Evolutionary conservation across 2,113 vertebrate genomes (phyloP).

Genomic region (Cinclus cinclus): DNA sequence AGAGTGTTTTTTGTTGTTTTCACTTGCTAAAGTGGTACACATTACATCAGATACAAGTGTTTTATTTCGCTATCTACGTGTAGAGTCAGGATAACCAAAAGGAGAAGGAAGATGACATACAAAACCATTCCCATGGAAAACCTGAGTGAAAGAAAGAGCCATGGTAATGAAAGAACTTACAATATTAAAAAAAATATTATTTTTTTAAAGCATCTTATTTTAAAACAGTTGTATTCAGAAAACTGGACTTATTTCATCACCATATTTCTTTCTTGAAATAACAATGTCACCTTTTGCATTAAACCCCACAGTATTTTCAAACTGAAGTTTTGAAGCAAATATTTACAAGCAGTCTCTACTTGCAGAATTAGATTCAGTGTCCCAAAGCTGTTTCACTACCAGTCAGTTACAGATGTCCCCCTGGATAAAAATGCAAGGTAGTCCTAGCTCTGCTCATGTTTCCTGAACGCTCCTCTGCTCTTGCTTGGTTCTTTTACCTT

Average conservation of each 20-base stretch:
- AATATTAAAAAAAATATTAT: not conserved
- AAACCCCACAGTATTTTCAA: not conserved
- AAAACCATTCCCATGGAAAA: not conserved
- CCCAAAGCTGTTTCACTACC: not conserved
- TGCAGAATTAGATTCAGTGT: not conserved
- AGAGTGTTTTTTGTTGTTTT: not conserved
- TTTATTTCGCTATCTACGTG: not conserved
- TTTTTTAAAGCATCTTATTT: too few species aligned
- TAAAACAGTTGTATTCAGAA: fast-evolving
- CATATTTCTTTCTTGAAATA: not conserved
- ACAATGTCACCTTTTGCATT: not conserved
- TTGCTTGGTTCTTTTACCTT: not conserved
- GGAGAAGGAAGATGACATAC: not conserved
- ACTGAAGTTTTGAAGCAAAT: not conserved
- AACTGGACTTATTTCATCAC: not conserved
- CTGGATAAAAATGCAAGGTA: not conserved
- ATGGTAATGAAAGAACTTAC: not conserved
- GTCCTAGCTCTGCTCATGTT: not conserved
- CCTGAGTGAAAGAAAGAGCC: not conserved
- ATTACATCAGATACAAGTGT: not conserved
- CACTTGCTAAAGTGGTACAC: not conserved
- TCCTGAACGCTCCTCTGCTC: not conserved
- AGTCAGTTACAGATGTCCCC: not conserved
- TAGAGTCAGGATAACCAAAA: not conserved
- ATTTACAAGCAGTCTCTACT: not conserved